Base-by-base conservation (phyloP, 2,113 vertebrate species). In the Catharus fuscescens region DNA sequence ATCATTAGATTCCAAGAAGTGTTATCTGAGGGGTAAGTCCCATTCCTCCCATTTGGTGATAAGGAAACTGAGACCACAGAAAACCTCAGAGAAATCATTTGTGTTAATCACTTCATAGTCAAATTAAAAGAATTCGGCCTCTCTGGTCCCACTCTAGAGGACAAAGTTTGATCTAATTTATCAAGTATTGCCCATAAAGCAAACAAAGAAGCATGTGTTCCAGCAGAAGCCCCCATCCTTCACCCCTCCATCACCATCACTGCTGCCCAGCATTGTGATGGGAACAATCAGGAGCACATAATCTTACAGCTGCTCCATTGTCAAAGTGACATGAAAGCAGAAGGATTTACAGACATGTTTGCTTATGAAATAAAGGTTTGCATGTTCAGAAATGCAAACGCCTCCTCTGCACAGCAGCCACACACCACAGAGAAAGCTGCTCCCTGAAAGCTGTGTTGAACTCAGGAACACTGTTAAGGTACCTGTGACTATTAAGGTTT, bases 141-240 rank as follows among this genome's bases (percentile, higher is more conserved):
- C 69, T 84, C 7, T 8, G 57, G 73, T 95, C 69, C 70, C 0
- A 0, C 12, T 84, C 57, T 48, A 26, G 59, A 78, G 90, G 48
- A 70, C 81, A 80, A 94, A 93, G 86, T 93, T 92, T 83, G 88
- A 78, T 88, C 44, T 71, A 71, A 90, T 88, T 92, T 83, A 95
- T 91, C 92, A 91, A 67, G 28, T 67, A 80, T 52, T 80, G 71
- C 83, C 71, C 79, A 69, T 36, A 82, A 84, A 90, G 56, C 79
- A 92, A 93, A 94, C 56, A 83, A 77, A 94, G 79, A 1, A 80
- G 38, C 72, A 93, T 60, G 77, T 88, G 90, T 92, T 95, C 36
- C 80, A 67, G 48, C 78, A 65, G 76, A 59, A 93, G 76, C 56
- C 72, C 71, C 76, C 60, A 67, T 47, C 74, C 59, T 82, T 91